A percentile compares a stretch with the other conserved stretches of the same genome.
These are phyloP conservation scores for Sciurus vulgaris DNA, from an alignment of 2,797 vertebrate species.

Conservation along the genomic window DNA sequence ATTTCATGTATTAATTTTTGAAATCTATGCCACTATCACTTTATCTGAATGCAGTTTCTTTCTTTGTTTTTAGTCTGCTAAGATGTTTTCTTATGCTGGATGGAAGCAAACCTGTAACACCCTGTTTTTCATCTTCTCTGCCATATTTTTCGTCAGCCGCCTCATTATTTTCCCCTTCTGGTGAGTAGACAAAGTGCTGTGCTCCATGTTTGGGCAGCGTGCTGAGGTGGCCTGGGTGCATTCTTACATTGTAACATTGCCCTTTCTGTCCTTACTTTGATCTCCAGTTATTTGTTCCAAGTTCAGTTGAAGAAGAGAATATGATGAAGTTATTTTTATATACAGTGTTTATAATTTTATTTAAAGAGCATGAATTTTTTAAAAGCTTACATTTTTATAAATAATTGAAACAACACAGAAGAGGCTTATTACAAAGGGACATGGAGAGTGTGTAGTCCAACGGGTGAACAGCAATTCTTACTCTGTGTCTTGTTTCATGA, in stretches of 20 bases:
- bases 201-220: not conserved
- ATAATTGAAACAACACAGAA: not conserved
- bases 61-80: slow-evolving; percentile 92
- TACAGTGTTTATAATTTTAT: not conserved
- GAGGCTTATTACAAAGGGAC: not conserved
- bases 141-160: slow-evolving; percentile 92
- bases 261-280: not conserved
- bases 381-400: not conserved
- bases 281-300: not conserved
- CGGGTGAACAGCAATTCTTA: not conserved
- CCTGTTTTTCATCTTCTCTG: slow-evolving; percentile 94
- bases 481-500: not conserved
- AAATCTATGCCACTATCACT: not conserved
- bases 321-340: not conserved
- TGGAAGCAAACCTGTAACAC: slow-evolving; percentile 93
- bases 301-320: not conserved
- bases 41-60: slow-evolving; percentile 60
- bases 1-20: not conserved
- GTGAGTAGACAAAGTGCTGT: slow-evolving; percentile 87
- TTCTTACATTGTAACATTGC: not conserved
- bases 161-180: slow-evolving; percentile 96
- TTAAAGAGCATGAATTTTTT: not conserved
- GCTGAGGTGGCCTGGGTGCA: not conserved
- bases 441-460: not conserved
- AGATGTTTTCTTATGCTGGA: slow-evolving; percentile 96